Evolutionary conservation across 2,113 vertebrate genomes (phyloP), one percentile per base, ranked within the genome.

Genomic region (Gymnarchus niloticus): DNA sequence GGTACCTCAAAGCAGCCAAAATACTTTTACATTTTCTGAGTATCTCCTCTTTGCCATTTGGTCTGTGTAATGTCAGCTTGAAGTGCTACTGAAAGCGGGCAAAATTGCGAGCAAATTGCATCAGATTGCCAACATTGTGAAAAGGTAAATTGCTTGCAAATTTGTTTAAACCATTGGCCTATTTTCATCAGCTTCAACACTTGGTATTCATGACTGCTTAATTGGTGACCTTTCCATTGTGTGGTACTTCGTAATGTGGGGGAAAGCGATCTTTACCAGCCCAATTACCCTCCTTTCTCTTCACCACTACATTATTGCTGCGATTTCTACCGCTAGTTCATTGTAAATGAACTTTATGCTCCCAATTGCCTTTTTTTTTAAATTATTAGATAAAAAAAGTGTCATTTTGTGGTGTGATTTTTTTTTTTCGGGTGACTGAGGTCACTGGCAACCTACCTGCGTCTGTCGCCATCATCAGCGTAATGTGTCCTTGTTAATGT

Each of bases 101-200:
- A 96, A 99, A 99, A 99, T 99, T 99, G 98, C 98, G 96, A 99
- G 97, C 97, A 99, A 99, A 99, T 99, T 99, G 98, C 98, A 99
- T 99, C 97, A 99, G 98, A 99, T 99, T 99, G 98, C 98, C 98
- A 99, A 99, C 98, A 99, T 99, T 99, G 98, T 99, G 98, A 99
- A 98, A 99, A 99, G 98, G 97, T 99, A 99, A 99, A 99, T 99
- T 99, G 98, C 98, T 99, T 98, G 98, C 97, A 99, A 98, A 99
- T 99, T 98, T 99, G 99, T 99, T 99, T 99, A 99, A 99, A 99
- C 98, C 98, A 97, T 97, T 98, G 98, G 97, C 98, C 98, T 99
- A 99, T 99, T 99, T 99, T 99, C 98, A 99, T 99, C 97, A 98
- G 97, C 98, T 97, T 97, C 96, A 96, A 97, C 98, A 98, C 98